Conservation (phyloP, 2,113 vertebrate species). For the Elaphurus davidianus region DNA sequence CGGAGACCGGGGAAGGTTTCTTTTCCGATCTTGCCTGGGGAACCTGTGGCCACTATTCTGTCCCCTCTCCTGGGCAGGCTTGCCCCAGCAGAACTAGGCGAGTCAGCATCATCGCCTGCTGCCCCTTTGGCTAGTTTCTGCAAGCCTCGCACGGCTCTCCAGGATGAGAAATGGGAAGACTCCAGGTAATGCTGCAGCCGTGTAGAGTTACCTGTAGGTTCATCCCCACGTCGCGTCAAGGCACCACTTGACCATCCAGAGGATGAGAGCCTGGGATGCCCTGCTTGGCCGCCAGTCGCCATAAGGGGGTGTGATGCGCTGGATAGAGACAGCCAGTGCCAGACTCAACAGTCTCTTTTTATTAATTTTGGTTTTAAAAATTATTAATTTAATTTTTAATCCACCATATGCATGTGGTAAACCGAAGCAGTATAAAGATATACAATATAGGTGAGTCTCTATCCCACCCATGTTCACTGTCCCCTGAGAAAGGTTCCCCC, state of each 20-base stretch:
- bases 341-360: background rate
- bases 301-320: background rate
- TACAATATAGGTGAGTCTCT: background rate
- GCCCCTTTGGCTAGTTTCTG: background rate
- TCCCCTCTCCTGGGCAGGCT: background rate
- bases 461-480: background rate
- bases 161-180: background rate
- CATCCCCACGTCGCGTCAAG: fast-evolving
- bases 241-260: background rate
- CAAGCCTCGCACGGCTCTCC: background rate
- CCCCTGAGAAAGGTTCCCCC: background rate
- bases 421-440: background rate
- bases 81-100: fast-evolving
- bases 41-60: background rate
- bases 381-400: background rate
- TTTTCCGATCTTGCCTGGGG: background rate
- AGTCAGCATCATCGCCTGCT: background rate
- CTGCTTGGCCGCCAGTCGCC: background rate
- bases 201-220: background rate
- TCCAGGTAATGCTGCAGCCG: no score
- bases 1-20: background rate
- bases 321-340: background rate
- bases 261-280: background rate
- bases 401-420: background rate
- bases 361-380: background rate